Evolutionary conservation across 2,888 invertebrate species (phyloP).

Genomic region (Diogma glabrata): DNA sequence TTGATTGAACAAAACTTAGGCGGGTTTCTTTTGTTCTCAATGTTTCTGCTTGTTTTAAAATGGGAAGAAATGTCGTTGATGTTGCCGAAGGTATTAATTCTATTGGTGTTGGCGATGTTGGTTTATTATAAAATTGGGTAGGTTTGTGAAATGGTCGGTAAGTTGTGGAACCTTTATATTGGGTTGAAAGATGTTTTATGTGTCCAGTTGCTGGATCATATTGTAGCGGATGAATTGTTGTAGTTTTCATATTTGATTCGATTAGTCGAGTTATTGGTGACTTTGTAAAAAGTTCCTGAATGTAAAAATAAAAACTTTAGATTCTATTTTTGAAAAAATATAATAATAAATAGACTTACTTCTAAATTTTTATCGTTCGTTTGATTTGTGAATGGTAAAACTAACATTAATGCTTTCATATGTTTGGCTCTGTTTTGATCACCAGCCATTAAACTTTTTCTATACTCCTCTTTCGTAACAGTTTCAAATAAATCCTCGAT

Average conservation of each 20-base stretch:
- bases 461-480: conserved; percentile 35
- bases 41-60: no score
- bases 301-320: neutral
- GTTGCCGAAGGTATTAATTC: no score
- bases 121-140: neutral
- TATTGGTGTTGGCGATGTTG: neutral
- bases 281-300: conserved; percentile 32
- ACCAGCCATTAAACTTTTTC: conserved; percentile 32
- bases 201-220: no score
- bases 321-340: neutral
- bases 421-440: conserved; percentile 34
- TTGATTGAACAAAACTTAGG: conserved; percentile 25
- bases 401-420: conserved; percentile 35
- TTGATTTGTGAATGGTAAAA: conserved; percentile 34
- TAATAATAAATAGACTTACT: conserved; percentile 18
- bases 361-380: conserved; percentile 32
- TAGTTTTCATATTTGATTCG: no score
- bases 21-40: conserved; percentile 29
- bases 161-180: conserved; percentile 1
- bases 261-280: conserved; percentile 34
- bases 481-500: conserved; percentile 37
- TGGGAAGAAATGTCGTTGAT: no score
- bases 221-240: no score
- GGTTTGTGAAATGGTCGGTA: neutral
- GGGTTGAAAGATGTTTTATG: no score